Evolutionary conservation across 2,797 vertebrate species (phyloP).

Genomic region (Microctenopoma stevenorrisi): DNA sequence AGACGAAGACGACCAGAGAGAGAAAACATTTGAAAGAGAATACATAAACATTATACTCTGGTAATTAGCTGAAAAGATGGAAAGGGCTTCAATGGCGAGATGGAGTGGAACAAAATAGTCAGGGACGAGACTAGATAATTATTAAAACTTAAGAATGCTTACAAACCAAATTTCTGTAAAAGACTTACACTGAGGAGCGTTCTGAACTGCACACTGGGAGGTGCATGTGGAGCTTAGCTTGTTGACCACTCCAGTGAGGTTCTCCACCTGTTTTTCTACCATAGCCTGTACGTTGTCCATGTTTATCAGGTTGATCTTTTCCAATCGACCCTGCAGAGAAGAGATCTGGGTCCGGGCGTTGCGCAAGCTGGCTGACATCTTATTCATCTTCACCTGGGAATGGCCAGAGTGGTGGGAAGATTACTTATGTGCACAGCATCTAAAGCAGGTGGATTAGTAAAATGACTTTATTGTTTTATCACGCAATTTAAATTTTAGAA

Average conservation of each 20-base stretch:
- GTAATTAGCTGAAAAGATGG: constrained; percentile 21
- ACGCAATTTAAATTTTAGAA: constrained; percentile 59
- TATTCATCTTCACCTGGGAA: constrained; percentile 86
- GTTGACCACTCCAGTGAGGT: constrained; percentile 87
- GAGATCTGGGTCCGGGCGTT: constrained; percentile 89
- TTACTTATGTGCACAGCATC: constrained; percentile 57
- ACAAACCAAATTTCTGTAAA: no score
- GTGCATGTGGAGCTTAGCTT: constrained; percentile 89
- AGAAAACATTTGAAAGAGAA: constrained; percentile 30
- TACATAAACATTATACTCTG: constrained; percentile 3
- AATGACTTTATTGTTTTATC: constrained; percentile 56
- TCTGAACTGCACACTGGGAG: constrained; percentile 79
- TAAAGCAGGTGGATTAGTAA: constrained; percentile 69
- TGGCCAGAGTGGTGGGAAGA: constrained; percentile 25
- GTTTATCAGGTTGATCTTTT: constrained; percentile 88
- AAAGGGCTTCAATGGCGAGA: constrained; percentile 4
- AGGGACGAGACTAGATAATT: constrained; percentile 5
- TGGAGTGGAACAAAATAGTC: constrained; percentile 1
- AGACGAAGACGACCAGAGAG: constrained; percentile 30
- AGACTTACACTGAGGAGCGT: constrained; percentile 75
- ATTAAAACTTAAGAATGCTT: background rate
- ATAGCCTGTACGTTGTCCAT: constrained; percentile 90
- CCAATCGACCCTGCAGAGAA: constrained; percentile 87
- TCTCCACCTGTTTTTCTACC: constrained; percentile 89
- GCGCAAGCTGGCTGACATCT: constrained; percentile 90